Percentiles rank a stretch among this genome's conserved stretches.
Conservation (phyloP, 2,113 vertebrate species). For the Nycticryphes semicollaris region DNA sequence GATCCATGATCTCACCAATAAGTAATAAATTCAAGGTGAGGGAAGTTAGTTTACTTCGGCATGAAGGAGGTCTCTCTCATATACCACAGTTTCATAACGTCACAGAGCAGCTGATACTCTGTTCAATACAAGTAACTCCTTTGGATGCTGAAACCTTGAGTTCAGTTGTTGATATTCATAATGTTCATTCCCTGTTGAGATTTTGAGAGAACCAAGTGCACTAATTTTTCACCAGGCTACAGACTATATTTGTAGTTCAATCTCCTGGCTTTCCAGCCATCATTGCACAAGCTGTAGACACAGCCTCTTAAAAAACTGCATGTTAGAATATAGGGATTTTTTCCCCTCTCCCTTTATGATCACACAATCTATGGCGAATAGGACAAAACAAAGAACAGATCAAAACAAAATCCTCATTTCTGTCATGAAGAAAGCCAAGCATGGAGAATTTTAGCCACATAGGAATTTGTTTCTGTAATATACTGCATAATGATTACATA, state of each 20-base stretch:
- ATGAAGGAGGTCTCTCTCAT: background rate
- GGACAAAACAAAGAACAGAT: background rate
- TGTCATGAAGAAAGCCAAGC: background rate
- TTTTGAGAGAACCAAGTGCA: background rate
- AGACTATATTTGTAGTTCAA: background rate
- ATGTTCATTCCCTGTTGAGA: background rate
- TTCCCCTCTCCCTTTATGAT: background rate
- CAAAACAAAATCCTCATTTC: background rate
- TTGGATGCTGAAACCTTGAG: background rate
- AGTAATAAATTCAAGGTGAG: background rate
- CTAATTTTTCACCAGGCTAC: fast-evolving
- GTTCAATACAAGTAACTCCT: background rate
- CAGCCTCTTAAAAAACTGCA: background rate
- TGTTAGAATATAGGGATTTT: background rate
- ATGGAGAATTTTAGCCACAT: background rate
- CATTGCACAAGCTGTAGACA: background rate
- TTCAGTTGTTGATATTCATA: background rate
- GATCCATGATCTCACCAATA: background rate
- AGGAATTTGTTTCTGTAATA: conserved; percentile 11
- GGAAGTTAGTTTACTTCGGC: background rate
- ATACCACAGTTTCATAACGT: background rate
- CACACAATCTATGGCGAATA: background rate
- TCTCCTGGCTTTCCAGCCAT: background rate
- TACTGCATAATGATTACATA: conserved; percentile 18
- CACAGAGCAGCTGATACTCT: background rate